Percentiles rank a stretch among this genome's conserved stretches.
These are phyloP conservation scores for Notothenia rossii DNA, from an alignment of 2,113 vertebrate genomes.

Conservation along the genomic window DNA sequence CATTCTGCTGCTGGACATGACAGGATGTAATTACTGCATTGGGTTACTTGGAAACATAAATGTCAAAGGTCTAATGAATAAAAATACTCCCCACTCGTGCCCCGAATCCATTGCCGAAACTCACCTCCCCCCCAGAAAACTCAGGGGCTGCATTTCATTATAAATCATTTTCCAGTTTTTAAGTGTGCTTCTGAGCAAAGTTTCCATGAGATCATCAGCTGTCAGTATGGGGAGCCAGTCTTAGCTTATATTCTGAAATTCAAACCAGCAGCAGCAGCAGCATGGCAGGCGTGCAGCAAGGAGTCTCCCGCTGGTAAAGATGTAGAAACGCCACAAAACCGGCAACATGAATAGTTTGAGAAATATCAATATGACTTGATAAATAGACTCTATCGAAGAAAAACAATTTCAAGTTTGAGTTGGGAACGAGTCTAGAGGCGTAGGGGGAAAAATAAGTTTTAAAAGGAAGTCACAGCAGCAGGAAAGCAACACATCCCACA, in stretches of 20 bases:
- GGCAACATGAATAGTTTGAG: background rate
- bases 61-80: conserved; percentile 56
- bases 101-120: conserved; percentile 19
- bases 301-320: conserved; percentile 20
- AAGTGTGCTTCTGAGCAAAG: conserved; percentile 72
- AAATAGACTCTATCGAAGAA: too few species aligned
- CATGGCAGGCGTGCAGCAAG: conserved; percentile 18
- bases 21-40: conserved; percentile 40
- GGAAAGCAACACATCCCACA: conserved; percentile 21
- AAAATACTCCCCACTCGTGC: conserved; percentile 22
- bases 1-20: conserved; percentile 1
- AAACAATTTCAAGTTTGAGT: background rate
- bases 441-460: background rate
- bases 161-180: conserved; percentile 76
- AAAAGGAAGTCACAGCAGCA: conserved; percentile 23
- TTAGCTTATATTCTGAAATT: conserved; percentile 73
- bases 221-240: conserved; percentile 75
- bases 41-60: conserved; percentile 52
- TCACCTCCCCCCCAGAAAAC: conserved; percentile 2
- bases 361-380: background rate
- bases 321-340: background rate
- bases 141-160: conserved; percentile 77
- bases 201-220: conserved; percentile 85
- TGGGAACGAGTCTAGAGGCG: background rate
- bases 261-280: conserved; percentile 74